phyloP scores from a whole-genome alignment of 1,140 invertebrate species.

The Chlorops oryzae region DNA sequence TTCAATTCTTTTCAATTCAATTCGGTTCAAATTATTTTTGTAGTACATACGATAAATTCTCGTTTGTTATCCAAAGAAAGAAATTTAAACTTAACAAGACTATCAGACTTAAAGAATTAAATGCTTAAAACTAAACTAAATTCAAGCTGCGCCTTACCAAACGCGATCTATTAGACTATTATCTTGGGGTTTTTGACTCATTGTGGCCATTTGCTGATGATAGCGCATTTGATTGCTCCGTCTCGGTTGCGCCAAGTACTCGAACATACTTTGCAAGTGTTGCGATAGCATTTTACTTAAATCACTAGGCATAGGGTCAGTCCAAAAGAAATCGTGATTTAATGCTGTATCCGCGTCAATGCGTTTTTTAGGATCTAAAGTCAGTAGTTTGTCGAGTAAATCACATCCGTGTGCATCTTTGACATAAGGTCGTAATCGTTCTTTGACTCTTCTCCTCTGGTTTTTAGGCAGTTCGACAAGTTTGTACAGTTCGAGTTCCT shows the following conservation, averaged over 20 bases:
- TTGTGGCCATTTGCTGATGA: constrained; percentile 51
- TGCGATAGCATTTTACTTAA: constrained; percentile 88
- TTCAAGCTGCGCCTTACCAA: constrained; percentile 40
- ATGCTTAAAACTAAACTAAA: no score
- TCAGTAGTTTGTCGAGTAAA: constrained; percentile 86
- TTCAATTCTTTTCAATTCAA: no score
- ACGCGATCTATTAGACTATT: constrained; percentile 47
- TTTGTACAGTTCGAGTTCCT: constrained; percentile 83
- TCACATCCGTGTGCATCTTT: constrained; percentile 90
- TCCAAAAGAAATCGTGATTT: constrained; percentile 98
- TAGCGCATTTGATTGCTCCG: constrained; percentile 65
- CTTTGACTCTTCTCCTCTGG: constrained; percentile 88
- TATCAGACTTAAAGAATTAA: no score
- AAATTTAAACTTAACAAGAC: no score
- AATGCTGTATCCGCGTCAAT: constrained; percentile 87
- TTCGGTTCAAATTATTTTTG: no score
- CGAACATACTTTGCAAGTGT: constrained; percentile 94
- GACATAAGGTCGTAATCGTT: constrained; percentile 84
- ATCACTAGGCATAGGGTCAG: constrained; percentile 90
- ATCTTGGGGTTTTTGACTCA: constrained; percentile 45
- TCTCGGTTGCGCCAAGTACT: constrained; percentile 81
- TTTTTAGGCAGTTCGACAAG: constrained; percentile 88
- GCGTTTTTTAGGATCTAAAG: constrained; percentile 85
- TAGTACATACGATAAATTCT: no score
- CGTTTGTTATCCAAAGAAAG: no score